Evolutionary conservation across 2,113 vertebrate species (phyloP), one percentile per base, ranked within the genome.

Genomic region (Myiagra hebetior): DNA sequence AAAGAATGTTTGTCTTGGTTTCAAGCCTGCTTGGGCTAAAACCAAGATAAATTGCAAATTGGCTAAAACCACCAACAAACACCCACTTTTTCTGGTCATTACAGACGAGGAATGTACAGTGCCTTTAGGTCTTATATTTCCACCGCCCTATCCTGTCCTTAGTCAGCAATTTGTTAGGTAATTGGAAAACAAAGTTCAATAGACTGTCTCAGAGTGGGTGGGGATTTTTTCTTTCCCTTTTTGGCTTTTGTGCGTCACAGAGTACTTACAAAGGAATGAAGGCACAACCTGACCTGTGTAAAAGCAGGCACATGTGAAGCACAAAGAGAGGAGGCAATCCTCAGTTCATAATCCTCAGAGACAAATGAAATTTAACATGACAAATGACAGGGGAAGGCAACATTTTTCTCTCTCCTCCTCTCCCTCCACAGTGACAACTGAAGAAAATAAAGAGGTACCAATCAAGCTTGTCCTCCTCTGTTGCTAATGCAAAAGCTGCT

Each of bases 1-100:
- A 97, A 95, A 98, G 97, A 67, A 82, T 98, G 95, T 98, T 98
- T 98, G 94, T 98, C 96, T 98, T 98, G 97, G 98, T 97, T 89
- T 87, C 78, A 70, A 94, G 98, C 98, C 98, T 95, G 85, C 93
- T 98, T 98, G 98, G 97, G 97, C 91, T 91, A 84, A 94, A 98
- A 97, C 97, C 98, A 98, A 98, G 97, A 97, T 95, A 97, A 98
- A 97, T 77, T 88, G 93, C 92, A 94, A 95, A 90, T 85, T 95
- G 96, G 95, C 97, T 87, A 62, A 84, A 77, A 55, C 73, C 46
- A 82, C 91, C 84, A 85, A 90, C 84, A 96, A 95, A 94, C 96
- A 96, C 56, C 53, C 91, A 84, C 49, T 63, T 86, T 88, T 92
- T 83, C 55, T 95, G 49, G 88, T 86, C 78, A 37, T 90, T 95